phyloP scores from a whole-genome alignment of 2,888 invertebrate genomes.

The Anoplius nigerrimus region DNA sequence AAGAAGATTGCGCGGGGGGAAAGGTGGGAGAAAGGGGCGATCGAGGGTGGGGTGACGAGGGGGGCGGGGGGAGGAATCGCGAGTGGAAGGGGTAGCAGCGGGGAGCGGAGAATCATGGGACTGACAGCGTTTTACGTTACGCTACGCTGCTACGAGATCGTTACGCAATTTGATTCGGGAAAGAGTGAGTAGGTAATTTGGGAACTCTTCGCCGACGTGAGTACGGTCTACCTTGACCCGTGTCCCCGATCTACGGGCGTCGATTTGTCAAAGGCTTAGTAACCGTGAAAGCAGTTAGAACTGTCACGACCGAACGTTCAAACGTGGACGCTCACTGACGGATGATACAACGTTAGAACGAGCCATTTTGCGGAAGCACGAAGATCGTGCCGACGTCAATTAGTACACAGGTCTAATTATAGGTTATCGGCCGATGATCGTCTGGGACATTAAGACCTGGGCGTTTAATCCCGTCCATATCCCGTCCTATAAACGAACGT shows the following conservation, averaged over 20 bases:
- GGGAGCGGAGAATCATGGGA: slow-evolving; percentile 49
- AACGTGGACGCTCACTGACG: no score
- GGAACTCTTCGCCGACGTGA: slow-evolving; percentile 25
- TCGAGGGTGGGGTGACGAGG: slow-evolving; percentile 38
- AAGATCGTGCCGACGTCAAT: no score
- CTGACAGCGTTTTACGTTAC: slow-evolving; percentile 65
- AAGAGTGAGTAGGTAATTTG: slow-evolving; percentile 52
- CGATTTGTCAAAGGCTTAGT: background rate
- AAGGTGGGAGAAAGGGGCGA: slow-evolving; percentile 30
- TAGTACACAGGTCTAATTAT: no score
- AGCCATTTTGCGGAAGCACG: no score
- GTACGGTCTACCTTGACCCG: slow-evolving; percentile 12
- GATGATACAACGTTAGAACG: no score
- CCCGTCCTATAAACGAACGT: no score
- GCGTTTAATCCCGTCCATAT: background rate
- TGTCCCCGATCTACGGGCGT: background rate
- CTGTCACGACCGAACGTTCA: background rate
- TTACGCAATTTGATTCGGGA: slow-evolving; percentile 61
- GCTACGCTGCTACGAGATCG: slow-evolving; percentile 60
- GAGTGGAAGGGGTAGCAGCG: no score
- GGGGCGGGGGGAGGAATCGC: slow-evolving; percentile 29
- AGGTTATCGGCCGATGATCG: no score
- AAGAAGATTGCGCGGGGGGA: slow-evolving; percentile 21
- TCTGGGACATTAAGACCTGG: no score
- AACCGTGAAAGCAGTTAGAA: background rate